A percentile compares a stretch with the other conserved stretches of the same genome.
phyloP scores from a whole-genome alignment of 2,113 vertebrate genomes.

The Amphilophus citrinellus region DNA sequence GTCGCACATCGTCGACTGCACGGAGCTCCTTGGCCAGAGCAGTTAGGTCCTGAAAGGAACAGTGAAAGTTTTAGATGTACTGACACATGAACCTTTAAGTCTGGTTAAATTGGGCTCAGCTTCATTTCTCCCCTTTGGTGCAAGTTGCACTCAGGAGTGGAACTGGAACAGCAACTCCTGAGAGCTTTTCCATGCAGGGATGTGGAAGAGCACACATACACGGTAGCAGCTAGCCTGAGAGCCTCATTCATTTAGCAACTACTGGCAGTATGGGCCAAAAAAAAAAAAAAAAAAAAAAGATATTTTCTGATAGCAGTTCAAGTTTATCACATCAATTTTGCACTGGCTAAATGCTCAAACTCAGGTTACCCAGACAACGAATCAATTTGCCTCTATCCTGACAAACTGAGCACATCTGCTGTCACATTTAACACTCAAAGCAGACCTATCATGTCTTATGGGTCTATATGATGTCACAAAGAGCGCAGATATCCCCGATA shows the following conservation, averaged over 20 bases:
- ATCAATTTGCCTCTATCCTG: not conserved
- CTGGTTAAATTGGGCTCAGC: not conserved
- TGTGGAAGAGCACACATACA: too few relatives aligned
- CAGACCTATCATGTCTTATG: not conserved
- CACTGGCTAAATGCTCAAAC: too few relatives aligned
- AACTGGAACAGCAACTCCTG: too few relatives aligned
- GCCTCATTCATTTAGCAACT: too few relatives aligned
- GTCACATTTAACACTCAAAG: not conserved
- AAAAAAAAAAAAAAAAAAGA: too few relatives aligned
- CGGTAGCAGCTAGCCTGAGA: too few relatives aligned
- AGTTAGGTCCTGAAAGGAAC: slow-evolving; percentile 88
- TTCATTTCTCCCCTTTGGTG: not conserved
- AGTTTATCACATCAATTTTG: too few relatives aligned
- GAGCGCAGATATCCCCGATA: not conserved
- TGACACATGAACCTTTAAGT: not conserved
- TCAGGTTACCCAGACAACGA: not conserved
- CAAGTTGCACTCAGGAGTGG: not conserved
- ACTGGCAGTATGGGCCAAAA: too few relatives aligned
- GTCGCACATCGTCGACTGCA: slow-evolving; percentile 93
- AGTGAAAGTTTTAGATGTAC: not conserved
- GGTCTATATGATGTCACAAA: not conserved
- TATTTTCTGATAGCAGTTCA: too few relatives aligned
- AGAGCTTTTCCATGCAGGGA: too few relatives aligned
- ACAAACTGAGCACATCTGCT: not conserved
- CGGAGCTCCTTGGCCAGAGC: slow-evolving; percentile 95